Conservation (phyloP, 1,140 invertebrate genomes). For the Samia ricini region DNA sequence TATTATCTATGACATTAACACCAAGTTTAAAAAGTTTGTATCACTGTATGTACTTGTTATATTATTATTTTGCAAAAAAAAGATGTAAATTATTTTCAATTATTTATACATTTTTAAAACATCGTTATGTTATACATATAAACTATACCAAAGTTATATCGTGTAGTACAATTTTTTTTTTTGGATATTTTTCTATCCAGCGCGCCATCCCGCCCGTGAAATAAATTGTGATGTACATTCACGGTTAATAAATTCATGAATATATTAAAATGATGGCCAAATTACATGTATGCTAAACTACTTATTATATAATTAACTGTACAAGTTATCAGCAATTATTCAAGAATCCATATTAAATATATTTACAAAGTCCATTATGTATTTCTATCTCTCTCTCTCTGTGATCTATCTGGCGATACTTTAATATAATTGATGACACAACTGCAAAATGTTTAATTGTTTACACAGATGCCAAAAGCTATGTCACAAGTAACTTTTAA, state of each 20-base stretch:
- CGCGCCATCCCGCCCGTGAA: conserved; percentile 36
- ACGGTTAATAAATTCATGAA: conserved; percentile 42
- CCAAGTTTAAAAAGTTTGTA: background rate
- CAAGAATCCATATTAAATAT: conserved; percentile 54
- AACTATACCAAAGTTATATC: no score
- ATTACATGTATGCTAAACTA: conserved; percentile 57
- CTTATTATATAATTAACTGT: conserved; percentile 53
- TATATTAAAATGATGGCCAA: conserved; percentile 62
- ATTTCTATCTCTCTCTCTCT: conserved; percentile 42
- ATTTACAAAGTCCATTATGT: conserved; percentile 49
- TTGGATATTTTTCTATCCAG: no score
- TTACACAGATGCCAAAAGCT: background rate
- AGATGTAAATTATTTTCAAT: no score
- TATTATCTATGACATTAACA: background rate
- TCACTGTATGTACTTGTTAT: background rate
- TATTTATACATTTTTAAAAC: no score
- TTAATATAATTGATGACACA: conserved; percentile 4
- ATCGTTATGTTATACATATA: no score
- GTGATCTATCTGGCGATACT: conserved; percentile 30
- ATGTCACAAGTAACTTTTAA: background rate
- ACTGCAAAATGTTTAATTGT: background rate
- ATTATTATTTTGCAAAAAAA: background rate
- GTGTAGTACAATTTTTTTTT: no score
- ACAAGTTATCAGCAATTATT: conserved; percentile 54
- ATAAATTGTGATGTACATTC: conserved; percentile 58